Base-by-base conservation (phyloP, 2,797 vertebrate species). In the Lutjanus campechanus region DNA sequence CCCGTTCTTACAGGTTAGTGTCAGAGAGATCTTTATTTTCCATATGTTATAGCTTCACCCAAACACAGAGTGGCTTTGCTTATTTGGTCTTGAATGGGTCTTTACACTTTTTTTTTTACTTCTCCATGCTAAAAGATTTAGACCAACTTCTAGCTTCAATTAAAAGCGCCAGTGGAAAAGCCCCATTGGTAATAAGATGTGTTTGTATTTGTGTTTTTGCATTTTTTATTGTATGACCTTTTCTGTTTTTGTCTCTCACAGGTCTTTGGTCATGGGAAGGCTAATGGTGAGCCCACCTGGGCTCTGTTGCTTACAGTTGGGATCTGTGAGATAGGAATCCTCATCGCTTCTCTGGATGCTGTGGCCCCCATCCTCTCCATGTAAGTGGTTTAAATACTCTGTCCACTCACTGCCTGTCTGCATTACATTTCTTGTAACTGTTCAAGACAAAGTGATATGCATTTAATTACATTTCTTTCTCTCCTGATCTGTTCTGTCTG, bases 311-410 rank as follows among this genome's bases (percentile, higher is more conserved):
- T 99, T 84, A 99, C 98, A 0, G 96, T 97, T 16, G 94, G 94
- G 44, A 98, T 99, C 92, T 99, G 98, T 73, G 98, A 99, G 91
- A 97, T 96, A 0, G 98, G 98, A 83, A 97, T 99, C 88, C 96
- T 99, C 66, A 98, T 99, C 3, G 98, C 96, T 11, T 99, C 98
- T 0, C 83, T 99, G 90, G 98, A 99, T 85, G 94, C 89, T 0
- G 98, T 99, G 83, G 98, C 98, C 29, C 98, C 98, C 9, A 98
- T 99, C 91, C 97, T 99, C 56, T 99, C 98, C 64, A 99, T 98
- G 98, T 98, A 93, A 87, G 64, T 61, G 8, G 10, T 40, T 53
- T 11, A 41, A 40, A 49, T 8, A 12, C 22, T 47, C 0, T 12
- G 2, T 11, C 15, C 7, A 15, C 9, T 13, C 44, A 0, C 11